Base-by-base conservation (phyloP, 2,113 vertebrate genomes). In the Sciurus niger region DNA sequence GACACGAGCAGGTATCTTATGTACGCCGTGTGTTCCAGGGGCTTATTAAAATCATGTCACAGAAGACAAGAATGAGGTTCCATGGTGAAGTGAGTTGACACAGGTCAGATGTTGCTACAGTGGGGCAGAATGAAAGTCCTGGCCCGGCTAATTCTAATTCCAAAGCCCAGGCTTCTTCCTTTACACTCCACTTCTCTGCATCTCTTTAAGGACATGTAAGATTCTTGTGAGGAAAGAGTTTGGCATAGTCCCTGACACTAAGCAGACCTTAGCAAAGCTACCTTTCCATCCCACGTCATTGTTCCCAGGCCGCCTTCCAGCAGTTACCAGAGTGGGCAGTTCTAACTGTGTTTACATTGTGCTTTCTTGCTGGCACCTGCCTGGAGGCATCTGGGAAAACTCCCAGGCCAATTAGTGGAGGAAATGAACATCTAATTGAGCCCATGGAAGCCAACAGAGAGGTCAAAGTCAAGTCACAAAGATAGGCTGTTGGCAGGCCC, bases 321-420 rank as follows among this genome's bases (percentile, higher is more conserved):
- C n/a, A 9, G 58, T 74, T 43, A 43, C 43, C 2, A 0, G 51
- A 34, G 14, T 37, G 40, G 78, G 83, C 0, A 0, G 43, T 25
- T 28, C 8, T 25, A 16, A 43, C 14, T 10, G 5, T 22, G 0
- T 67, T 72, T n/a, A n/a, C 46, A 2, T 34, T 28, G 22, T 3
- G 13, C 32, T 53, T 90, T 88, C 80, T 72, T 14, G 32, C 51
- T 40, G 22, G 74, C 32, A 18, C 60, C 79, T n/a, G 74, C 93
- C 87, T 86, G 43, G 43, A 82, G 76, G 34, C 72, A 30, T 30
- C 72, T 94, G 84, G 90, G 40, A 18, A 86, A 84, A 87, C 13
- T 51, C 68, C 48, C 82, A 88, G 55, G n/a, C 89, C 86, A 90
- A 84, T 84, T 74, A 85, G 77, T 1, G 3, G 18, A 74, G 74